Evolutionary conservation across 2,113 vertebrate species (phyloP), one percentile per base, ranked within the genome.

Genomic region (Cacatua alba): DNA sequence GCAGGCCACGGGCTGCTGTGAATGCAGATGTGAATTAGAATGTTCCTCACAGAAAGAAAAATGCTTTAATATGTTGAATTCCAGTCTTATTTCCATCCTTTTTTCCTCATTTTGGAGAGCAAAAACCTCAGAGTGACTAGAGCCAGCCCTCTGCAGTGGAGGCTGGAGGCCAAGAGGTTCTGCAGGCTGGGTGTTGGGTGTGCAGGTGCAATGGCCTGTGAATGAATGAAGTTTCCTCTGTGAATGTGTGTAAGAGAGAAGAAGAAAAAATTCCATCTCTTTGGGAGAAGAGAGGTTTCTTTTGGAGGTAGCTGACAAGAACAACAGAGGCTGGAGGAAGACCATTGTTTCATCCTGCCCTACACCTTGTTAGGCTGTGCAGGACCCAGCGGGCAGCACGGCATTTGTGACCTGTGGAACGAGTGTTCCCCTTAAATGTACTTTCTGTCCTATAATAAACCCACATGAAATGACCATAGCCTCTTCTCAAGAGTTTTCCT

Each of bases 331-430:
- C 28, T 48, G 64, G 43, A 77, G 31, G 29, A 83, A 23, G 21
- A 43, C 37, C 0, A 0, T 18, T 63, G 25, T 67, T 79, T 19
- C 6, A 1, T 17, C 13, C 41, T 63, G 19, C 46, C 3, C 0
- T 48, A n/a, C 60, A 23, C 39, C 35, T 31, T 2, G 1, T 25
- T 26, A 8, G 69, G 33, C 69, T 69, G 39, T 33, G 25, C 39
- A 33, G 77, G n/a, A 17, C 13, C 43, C 31, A 7, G 20, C 0
- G 6, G 35, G 39, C 76, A 57, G 83, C 17, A 21, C 0, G 1
- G 79, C 39, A 9, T 51, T 26, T 53, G 49, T 37, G 49, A 46
- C 35, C 31, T 41, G 14, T n/a, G 59, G 18, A 67, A 8, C 14
- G 26, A 77, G 37, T 21, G 13, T 23, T 39, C 7, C 6, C 1